phyloP scores from a whole-genome alignment of 2,797 vertebrate species.

The Mus minutoides region DNA sequence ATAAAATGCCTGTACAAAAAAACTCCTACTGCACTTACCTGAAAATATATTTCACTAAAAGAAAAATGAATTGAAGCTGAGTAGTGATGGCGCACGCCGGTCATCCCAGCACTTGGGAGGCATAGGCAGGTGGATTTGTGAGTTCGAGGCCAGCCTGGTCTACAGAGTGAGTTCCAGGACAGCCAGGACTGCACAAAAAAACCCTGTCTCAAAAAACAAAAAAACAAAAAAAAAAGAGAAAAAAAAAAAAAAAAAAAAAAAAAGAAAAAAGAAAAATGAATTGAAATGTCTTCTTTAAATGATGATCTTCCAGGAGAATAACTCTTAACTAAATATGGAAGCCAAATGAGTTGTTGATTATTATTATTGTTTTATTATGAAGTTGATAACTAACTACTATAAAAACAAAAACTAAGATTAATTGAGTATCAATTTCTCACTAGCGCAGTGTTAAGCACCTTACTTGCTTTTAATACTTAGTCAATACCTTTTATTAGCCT shows the following conservation, averaged over 20 bases:
- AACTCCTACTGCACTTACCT: not conserved
- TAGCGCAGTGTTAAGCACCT: not conserved
- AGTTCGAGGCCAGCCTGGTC: no score
- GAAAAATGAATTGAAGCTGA: not conserved
- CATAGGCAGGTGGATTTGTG: no score
- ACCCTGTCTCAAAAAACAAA: no score
- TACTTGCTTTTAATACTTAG: not conserved
- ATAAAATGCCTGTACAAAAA: not conserved
- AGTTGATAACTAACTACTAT: not conserved
- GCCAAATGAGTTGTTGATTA: not conserved
- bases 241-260: not conserved
- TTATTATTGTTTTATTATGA: not conserved
- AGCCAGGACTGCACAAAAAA: no score
- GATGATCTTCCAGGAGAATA: not conserved
- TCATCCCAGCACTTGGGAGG: no score
- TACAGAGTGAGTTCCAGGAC: no score
- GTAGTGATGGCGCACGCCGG: no score
- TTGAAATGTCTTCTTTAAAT: not conserved
- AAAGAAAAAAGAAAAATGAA: not conserved
- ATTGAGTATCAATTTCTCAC: not conserved
- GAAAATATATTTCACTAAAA: not conserved
- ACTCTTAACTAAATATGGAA: conserved; percentile 8
- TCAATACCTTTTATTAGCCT: not conserved
- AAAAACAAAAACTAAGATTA: not conserved
- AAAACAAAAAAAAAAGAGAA: not conserved